A percentile compares a stretch with the other conserved stretches of the same genome.
These are phyloP conservation scores for Lutraria lutraria DNA, from an alignment of 2,888 invertebrate genomes.

Conservation along the genomic window DNA sequence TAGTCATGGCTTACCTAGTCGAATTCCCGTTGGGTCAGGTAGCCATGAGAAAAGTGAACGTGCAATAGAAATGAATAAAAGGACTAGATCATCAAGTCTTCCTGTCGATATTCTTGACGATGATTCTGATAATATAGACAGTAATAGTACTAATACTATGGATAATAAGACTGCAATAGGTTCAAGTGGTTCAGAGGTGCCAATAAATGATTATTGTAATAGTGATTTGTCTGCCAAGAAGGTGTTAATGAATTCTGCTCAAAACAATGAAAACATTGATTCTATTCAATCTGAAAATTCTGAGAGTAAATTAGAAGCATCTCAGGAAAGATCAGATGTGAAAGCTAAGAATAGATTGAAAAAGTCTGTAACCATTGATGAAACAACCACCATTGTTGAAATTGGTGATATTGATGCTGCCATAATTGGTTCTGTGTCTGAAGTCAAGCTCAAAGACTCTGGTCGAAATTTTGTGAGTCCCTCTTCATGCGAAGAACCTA, in stretches of 20 bases:
- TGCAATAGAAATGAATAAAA: slow-evolving; percentile 60
- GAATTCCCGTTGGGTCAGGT: slow-evolving; percentile 50
- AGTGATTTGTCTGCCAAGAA: slow-evolving; percentile 1
- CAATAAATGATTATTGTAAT: slow-evolving; percentile 25
- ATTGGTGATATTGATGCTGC: slow-evolving; percentile 46
- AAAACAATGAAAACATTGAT: slow-evolving; percentile 34
- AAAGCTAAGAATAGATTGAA: slow-evolving; percentile 57
- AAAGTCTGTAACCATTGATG: slow-evolving; percentile 75
- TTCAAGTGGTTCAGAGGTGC: slow-evolving; percentile 39
- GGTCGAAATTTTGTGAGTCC: slow-evolving; percentile 29
- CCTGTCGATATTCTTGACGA: slow-evolving; percentile 57
- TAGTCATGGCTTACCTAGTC: slow-evolving; percentile 44
- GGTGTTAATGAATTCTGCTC: slow-evolving; percentile 29
- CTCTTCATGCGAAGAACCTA: slow-evolving; percentile 11
- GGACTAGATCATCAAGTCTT: slow-evolving; percentile 67
- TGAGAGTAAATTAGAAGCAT: slow-evolving; percentile 23
- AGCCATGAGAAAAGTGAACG: slow-evolving; percentile 51
- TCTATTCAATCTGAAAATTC: slow-evolving; percentile 34
- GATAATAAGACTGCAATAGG: slow-evolving; percentile 52
- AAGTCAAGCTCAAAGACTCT: slow-evolving; percentile 28
- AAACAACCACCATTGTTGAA: slow-evolving; percentile 67
- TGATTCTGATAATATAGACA: slow-evolving; percentile 60
- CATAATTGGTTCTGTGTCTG: slow-evolving; percentile 37
- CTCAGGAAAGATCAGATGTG: slow-evolving; percentile 35
- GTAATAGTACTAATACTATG: slow-evolving; percentile 53